These are phyloP conservation scores for Nothocercus julius DNA, from an alignment of 2,113 vertebrate genomes.

Conservation along the genomic window DNA sequence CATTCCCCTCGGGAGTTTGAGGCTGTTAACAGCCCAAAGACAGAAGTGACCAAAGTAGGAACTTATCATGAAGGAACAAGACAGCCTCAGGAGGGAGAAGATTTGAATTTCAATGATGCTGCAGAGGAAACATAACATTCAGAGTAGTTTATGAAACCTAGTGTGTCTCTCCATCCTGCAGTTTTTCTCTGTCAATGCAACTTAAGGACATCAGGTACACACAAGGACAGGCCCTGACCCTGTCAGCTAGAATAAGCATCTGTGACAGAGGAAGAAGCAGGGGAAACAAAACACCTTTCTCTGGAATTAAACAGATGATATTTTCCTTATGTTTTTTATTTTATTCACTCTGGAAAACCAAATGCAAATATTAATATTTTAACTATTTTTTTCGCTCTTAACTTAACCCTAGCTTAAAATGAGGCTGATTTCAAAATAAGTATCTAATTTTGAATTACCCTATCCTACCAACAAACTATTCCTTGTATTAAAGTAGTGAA, in stretches of 20 bases:
- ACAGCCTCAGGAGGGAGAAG: background rate
- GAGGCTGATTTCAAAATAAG: background rate
- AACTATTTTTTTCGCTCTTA: background rate
- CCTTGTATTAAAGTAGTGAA: background rate
- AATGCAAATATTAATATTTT: background rate
- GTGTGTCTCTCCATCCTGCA: background rate
- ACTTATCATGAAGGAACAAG: constrained; percentile 8
- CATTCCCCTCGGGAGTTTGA: constrained; percentile 20
- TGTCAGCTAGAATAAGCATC: background rate
- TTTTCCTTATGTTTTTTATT: background rate
- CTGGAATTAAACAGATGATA: background rate
- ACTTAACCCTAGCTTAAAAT: background rate
- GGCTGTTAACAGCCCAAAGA: constrained; percentile 24
- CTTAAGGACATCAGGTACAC: background rate
- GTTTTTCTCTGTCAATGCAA: background rate
- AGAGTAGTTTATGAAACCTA: background rate
- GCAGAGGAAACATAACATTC: background rate
- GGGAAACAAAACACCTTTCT: background rate
- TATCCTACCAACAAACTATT: background rate
- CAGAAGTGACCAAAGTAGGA: constrained; percentile 34
- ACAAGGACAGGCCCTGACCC: background rate
- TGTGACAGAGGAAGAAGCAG: background rate
- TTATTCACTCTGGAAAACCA: background rate
- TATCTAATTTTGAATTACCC: background rate
- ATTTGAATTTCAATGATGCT: background rate